Evolutionary conservation across 2,888 invertebrate genomes (phyloP).

Genomic region (Athalia rosae): DNA sequence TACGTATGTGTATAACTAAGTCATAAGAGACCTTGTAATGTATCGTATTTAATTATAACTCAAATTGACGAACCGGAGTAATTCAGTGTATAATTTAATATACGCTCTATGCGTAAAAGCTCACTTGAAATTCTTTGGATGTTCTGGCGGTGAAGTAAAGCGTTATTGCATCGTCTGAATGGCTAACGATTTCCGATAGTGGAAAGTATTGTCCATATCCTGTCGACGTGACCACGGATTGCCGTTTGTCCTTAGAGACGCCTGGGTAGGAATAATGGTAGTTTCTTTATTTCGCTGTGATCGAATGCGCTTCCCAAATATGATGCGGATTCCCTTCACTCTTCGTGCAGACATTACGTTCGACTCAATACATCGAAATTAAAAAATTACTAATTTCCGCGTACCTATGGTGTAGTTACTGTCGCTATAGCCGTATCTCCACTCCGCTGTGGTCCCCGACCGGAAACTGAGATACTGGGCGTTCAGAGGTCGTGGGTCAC

Average conservation of each 20-base stretch:
- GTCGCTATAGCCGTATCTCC: constrained; percentile 49
- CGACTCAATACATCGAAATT: not conserved
- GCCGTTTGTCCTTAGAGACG: constrained; percentile 47
- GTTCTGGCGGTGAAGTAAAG: constrained; percentile 50
- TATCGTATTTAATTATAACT: no score
- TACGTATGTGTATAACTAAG: no score
- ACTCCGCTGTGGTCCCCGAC: constrained; percentile 48
- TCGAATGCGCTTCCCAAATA: no score
- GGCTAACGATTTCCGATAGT: constrained; percentile 49
- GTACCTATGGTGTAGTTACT: constrained; percentile 45
- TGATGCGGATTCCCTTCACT: not conserved
- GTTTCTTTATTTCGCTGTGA: not conserved
- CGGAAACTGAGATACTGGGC: constrained; percentile 52
- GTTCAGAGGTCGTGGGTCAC: constrained; percentile 49
- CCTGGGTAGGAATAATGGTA: constrained; percentile 33
- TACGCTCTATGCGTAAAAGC: not conserved
- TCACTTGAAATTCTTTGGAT: constrained; percentile 47
- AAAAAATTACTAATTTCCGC: constrained; percentile 8
- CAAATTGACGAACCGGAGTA: constrained; percentile 14
- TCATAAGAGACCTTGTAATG: no score
- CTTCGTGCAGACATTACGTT: no score
- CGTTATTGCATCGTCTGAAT: constrained; percentile 49
- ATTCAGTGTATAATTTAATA: not conserved
- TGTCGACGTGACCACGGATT: constrained; percentile 49
- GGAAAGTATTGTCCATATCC: constrained; percentile 51